Evolutionary conservation across 2,113 vertebrate species (phyloP).

Genomic region (Cromileptes altivelis): DNA sequence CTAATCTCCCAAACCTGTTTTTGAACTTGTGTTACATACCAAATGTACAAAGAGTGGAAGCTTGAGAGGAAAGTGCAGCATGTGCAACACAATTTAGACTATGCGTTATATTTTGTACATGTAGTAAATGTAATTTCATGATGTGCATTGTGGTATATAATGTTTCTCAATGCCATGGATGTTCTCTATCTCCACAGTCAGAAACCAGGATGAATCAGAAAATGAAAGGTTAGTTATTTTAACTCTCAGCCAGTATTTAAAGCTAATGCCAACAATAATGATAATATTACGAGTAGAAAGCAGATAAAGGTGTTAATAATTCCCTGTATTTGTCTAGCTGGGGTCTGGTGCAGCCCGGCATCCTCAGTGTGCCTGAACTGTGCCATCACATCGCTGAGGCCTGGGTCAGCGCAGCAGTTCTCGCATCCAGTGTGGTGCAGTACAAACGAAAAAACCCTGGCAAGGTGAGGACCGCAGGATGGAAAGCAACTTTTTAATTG

Average conservation of each 20-base stretch:
- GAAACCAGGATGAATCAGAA: conserved; percentile 87
- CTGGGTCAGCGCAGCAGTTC: conserved; percentile 88
- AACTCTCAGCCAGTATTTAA: background rate
- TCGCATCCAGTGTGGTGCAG: conserved; percentile 85
- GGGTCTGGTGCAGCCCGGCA: conserved; percentile 93
- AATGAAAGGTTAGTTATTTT: conserved; percentile 90
- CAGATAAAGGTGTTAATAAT: background rate
- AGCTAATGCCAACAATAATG: background rate
- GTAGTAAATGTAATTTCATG: too few relatives aligned
- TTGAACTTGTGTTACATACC: background rate
- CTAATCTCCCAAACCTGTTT: conserved; percentile 15
- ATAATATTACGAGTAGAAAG: background rate
- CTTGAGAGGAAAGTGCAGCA: too few relatives aligned
- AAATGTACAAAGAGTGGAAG: background rate
- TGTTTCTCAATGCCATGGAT: conserved; percentile 23
- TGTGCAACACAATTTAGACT: background rate
- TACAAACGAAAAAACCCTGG: conserved; percentile 94
- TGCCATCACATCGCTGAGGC: conserved; percentile 93
- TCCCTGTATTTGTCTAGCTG: conserved; percentile 83
- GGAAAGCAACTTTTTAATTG: background rate
- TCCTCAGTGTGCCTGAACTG: conserved; percentile 94
- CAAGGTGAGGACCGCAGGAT: conserved; percentile 87
- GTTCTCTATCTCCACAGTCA: conserved; percentile 69
- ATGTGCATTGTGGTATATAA: background rate
- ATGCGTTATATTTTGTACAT: too few relatives aligned